Percentiles rank a stretch among this genome's conserved stretches.
phyloP scores from a whole-genome alignment of 2,888 invertebrate species.

The Arrhopalites spinosus region DNA sequence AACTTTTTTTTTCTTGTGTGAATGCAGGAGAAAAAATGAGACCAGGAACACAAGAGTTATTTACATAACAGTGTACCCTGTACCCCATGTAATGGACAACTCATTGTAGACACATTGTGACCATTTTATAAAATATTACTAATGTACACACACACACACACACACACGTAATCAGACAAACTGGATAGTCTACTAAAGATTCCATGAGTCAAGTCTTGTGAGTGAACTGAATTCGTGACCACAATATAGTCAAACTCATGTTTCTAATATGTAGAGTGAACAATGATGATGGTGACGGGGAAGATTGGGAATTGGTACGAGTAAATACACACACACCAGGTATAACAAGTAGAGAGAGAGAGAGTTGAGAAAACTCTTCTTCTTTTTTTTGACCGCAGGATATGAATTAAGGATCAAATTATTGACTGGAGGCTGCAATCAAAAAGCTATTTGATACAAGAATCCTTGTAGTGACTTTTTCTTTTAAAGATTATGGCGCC shows the following conservation, averaged over 20 bases:
- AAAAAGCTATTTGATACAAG: conserved; percentile 19
- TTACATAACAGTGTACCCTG: too few species aligned
- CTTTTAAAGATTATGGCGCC: conserved; percentile 3
- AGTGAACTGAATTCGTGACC: background rate
- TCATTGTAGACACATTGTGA: too few species aligned
- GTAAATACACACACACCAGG: background rate
- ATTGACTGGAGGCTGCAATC: conserved; percentile 19
- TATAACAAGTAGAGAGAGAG: too few species aligned
- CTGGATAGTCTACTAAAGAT: background rate
- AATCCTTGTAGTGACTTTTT: background rate
- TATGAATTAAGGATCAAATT: conserved; percentile 19
- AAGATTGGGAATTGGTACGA: background rate
- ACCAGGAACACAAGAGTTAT: too few species aligned
- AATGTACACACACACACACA: background rate
- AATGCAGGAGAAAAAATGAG: too few species aligned
- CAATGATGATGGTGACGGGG: background rate
- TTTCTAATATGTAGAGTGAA: background rate
- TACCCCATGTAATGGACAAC: too few species aligned
- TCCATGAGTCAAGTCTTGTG: background rate
- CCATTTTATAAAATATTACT: too few species aligned
- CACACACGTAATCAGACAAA: background rate
- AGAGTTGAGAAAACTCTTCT: background rate
- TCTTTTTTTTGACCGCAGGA: conserved; percentile 7
- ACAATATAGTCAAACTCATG: background rate
- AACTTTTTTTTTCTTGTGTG: too few species aligned